These are phyloP conservation scores for Diploptera punctata DNA, from an alignment of 2,888 invertebrate genomes.

Conservation along the genomic window DNA sequence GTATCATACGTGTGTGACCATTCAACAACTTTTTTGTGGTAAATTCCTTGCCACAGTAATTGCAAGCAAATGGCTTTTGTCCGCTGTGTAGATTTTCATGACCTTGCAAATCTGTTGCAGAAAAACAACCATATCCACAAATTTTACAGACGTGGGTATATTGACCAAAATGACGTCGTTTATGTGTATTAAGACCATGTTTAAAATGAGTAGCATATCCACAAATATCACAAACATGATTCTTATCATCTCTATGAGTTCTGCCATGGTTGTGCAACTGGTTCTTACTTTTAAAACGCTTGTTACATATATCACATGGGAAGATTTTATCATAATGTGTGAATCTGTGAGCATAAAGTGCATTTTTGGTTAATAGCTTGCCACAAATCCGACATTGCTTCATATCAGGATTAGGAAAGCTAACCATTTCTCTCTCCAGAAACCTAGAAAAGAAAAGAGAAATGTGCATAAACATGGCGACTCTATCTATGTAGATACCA, in stretches of 20 bases:
- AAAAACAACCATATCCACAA: conserved; percentile 29
- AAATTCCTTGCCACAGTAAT: conserved; percentile 53
- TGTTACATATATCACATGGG: conserved; percentile 34
- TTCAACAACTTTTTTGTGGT: conserved; percentile 46
- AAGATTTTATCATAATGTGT: no score
- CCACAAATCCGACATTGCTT: no score
- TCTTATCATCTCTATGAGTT: conserved; percentile 45
- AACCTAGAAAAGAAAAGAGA: no score
- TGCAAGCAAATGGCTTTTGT: conserved; percentile 47
- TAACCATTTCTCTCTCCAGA: no score
- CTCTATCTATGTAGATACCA: no score
- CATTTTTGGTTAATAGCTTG: no score
- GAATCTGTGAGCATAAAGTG: no score
- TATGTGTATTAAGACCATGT: conserved; percentile 43
- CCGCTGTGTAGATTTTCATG: conserved; percentile 33
- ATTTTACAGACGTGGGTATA: conserved; percentile 24
- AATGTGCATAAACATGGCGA: no score
- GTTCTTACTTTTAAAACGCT: conserved; percentile 24
- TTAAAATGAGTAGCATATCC: conserved; percentile 37
- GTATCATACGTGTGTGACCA: no score
- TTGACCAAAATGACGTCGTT: conserved; percentile 33
- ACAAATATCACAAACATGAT: conserved; percentile 45
- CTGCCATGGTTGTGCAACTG: conserved; percentile 47
- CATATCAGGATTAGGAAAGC: no score
- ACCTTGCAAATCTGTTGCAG: conserved; percentile 9